Evolutionary conservation across 2,888 invertebrate genomes (phyloP), one percentile per base, ranked within the genome.

Genomic region (Ligdia adustata): DNA sequence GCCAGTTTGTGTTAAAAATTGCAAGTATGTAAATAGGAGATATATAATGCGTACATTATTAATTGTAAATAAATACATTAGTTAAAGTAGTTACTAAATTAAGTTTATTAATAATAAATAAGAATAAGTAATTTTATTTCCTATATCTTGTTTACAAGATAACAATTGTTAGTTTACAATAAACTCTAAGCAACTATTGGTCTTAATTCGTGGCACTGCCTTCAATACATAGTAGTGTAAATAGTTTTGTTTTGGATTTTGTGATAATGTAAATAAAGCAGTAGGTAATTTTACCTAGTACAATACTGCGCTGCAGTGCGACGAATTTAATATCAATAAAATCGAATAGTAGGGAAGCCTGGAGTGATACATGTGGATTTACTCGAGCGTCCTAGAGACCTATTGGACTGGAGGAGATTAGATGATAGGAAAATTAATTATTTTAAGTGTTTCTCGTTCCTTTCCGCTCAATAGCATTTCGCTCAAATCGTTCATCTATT

Each of bases 1-100:
- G 15, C 38, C 4, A 27, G 1, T 20, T 11, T 33, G 11, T 27
- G 52, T 57, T 53, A 49, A 53, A 51, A 52, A 45, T 26, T 1
- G 41, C 22, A 38, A 29, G 26, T 39, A 3, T 20, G 40, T 44
- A 38, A 41, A 44, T 44, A 44, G 20, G 37, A 43, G 48, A 41
- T 38, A 15, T 32, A 22, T 24, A n/a, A n/a, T 26, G 26, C 13
- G 24, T 20, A 22, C 11, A 22, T 13, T 43, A 34, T 12, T 2
- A 15, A 33, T 34, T 46, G 45, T 40, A 46, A 34, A 40, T 46
- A 33, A 29, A 33, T 22, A 12, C 5, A 43, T 44, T 39, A 32
- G 38, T 45, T 45, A 27, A 33, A 14, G 16, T 38, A 38, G 26
- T 33, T 13, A 33, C 9, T 33, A 34, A 41, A 33, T 9, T 16